Base-by-base conservation (phyloP, 1,140 invertebrate species). In the Drosophila subpulchrella region DNA sequence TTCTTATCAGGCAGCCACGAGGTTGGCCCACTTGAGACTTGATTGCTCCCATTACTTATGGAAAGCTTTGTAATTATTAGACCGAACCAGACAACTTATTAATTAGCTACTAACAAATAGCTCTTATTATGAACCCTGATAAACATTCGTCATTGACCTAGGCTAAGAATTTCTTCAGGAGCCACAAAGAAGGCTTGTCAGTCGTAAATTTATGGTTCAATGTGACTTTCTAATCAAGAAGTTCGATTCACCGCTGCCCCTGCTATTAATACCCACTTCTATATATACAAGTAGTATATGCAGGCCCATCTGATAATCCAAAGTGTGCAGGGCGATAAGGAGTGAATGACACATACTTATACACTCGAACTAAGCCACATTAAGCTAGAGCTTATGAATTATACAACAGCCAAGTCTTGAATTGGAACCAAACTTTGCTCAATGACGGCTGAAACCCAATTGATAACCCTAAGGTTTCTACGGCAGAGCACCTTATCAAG, bases 21-120 rank as follows among this genome's bases (percentile, higher is more conserved):
- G 68, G 70, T 54, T 34, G 12, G 15, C 13, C 57, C 63, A 73
- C 70, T 72, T 71, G 67, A 72, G n/a, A 61, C 32, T 41, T 20
- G 68, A 73, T 73, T 73, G 57, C 17, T 61, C 67, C 20, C 30
- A 60, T 53, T 73, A 61, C 60, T 72, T 61, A 56, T 59, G 65
- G 32, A 65, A 66, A 51, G 65, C 61, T 46, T 66, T 46, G 39
- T 36, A 66, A 53, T 53, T 66, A 68, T 46, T 53, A 3, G 27
- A 27, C 38, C 7, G 10, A 2, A 34, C 6, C 32, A 66, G 60
- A 66, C 65, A 63, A 32, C 15, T 44, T 12, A 4, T 36, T 66
- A 63, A 51, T 68, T 42, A 66, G 0, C 32, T 5, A 5, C 30
- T 51, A 36, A 30, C 38, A 34, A 65, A 50, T 42, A 46, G 41